A percentile compares a stretch with the other conserved stretches of the same genome.
phyloP scores from a whole-genome alignment of 2,888 invertebrate species.

The Tetragnatha montana region DNA sequence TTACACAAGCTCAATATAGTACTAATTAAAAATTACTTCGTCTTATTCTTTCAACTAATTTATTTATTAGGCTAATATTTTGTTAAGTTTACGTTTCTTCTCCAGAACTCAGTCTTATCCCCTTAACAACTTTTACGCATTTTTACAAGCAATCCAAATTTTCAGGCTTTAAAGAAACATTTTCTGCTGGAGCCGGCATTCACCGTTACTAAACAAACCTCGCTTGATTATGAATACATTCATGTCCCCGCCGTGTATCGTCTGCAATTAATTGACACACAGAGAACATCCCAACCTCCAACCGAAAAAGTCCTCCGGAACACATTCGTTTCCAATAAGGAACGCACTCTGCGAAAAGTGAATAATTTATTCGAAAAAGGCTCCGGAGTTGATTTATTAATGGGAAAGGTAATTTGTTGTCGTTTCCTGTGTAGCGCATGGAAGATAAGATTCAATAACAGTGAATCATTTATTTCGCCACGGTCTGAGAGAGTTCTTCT shows the following conservation, averaged over 20 bases:
- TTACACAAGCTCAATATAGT: too few species aligned
- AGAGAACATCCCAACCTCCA: neutral
- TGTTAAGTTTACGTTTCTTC: too few species aligned
- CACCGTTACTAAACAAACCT: neutral
- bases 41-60: too few species aligned
- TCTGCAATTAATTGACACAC: neutral
- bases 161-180: too few species aligned
- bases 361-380: slow-evolving; percentile 5
- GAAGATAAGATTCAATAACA: slow-evolving; percentile 3
- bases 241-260: neutral
- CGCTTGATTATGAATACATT: neutral
- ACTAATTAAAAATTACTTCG: too few species aligned
- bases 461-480: slow-evolving; percentile 25
- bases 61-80: too few species aligned
- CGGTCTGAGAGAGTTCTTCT: neutral
- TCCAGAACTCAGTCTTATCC: too few species aligned
- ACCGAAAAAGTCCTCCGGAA: neutral
- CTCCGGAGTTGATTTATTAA: slow-evolving; percentile 9
- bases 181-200: too few species aligned
- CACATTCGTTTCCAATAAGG: neutral
- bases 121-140: too few species aligned
- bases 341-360: neutral
- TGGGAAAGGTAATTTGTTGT: slow-evolving; percentile 8
- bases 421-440: neutral
- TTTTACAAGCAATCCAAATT: too few species aligned